Base-by-base conservation (phyloP, 2,113 vertebrate genomes). In the Leptobrachium leishanense region DNA sequence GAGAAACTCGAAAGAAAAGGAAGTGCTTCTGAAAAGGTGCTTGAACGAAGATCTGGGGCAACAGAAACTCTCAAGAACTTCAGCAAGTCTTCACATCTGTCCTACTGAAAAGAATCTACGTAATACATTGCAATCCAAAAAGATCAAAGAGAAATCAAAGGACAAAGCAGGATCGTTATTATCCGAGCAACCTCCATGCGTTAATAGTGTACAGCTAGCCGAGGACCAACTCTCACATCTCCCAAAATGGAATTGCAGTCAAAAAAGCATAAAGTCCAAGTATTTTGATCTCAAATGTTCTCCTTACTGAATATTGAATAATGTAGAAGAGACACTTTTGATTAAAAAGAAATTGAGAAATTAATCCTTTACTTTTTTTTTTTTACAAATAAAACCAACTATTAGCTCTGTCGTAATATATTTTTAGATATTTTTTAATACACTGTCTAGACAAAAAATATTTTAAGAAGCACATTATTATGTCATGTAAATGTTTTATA, bases 1-100 rank as follows among this genome's bases (percentile, higher is more conserved):
- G 97, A 92, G 97, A 85, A 99, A 99, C 89, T 97, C 94, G 84
- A 97, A 96, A 90, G 97, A 99, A 88, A 98, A 95, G 84, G 96
- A 98, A 89, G 88, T 91, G 53, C 90, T 94, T 85, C 90, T 90
- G 76, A 91, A 85, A 78, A 88, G 83, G 13, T 90, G 88, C 82
- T 46, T 90, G 72, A 90, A 90, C 82, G 88, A 87, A 64, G 84
- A 85, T 81, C 87, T 90, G 78, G 88, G 84, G 66, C 89, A 92
- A 80, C 89, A 90, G 44, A 77, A 85, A 66, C 85, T 91, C 63
- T 85, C 89, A 0, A 80, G 2, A 40, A 82, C 91, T 1, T 69
- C 86, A 53, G 74, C 91, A 82, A 85, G 82, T 71, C 72, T 87
- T 89, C 12, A 73, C 86, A 0, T 88, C 86, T 39, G 65, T 88